phyloP scores from a whole-genome alignment of 1,140 invertebrate genomes.

The Chlorops oryzae region DNA sequence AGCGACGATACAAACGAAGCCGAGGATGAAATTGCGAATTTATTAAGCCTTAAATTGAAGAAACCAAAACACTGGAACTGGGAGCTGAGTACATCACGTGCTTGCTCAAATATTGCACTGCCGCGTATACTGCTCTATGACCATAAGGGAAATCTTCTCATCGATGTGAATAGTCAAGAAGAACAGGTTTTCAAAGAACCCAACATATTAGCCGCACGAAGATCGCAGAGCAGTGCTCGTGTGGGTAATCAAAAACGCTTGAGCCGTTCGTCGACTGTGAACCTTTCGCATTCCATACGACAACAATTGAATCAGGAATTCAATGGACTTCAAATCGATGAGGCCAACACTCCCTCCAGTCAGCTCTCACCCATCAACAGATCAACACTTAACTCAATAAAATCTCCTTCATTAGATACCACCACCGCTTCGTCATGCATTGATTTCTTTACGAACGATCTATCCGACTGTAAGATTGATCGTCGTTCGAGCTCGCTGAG shows the following conservation, averaged over 20 bases:
- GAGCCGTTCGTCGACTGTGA: conserved; percentile 25
- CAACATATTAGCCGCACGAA: background rate
- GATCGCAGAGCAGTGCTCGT: no score
- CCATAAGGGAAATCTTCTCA: conserved; percentile 47
- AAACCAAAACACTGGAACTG: conserved; percentile 53
- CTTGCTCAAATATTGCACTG: conserved; percentile 50
- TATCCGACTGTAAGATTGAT: conserved; percentile 22
- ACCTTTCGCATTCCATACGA: conserved; percentile 19
- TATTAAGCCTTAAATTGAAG: conserved; percentile 47
- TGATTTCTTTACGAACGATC: conserved; percentile 37
- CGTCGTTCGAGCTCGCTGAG: conserved; percentile 31
- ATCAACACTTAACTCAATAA: background rate
- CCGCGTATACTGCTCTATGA: conserved; percentile 51
- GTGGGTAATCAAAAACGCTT: background rate
- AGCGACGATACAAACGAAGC: background rate
- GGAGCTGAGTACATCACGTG: conserved; percentile 52
- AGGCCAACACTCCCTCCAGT: conserved; percentile 25
- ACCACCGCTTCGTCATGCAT: conserved; percentile 11
- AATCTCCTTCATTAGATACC: background rate
- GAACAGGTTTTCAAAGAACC: conserved; percentile 25
- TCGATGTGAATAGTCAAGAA: conserved; percentile 35
- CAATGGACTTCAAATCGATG: conserved; percentile 31
- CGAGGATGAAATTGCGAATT: conserved; percentile 24
- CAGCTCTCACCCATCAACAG: background rate
- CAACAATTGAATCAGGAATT: conserved; percentile 27